phyloP scores from a whole-genome alignment of 1,140 invertebrate genomes.

The Drosophila willistoni region DNA sequence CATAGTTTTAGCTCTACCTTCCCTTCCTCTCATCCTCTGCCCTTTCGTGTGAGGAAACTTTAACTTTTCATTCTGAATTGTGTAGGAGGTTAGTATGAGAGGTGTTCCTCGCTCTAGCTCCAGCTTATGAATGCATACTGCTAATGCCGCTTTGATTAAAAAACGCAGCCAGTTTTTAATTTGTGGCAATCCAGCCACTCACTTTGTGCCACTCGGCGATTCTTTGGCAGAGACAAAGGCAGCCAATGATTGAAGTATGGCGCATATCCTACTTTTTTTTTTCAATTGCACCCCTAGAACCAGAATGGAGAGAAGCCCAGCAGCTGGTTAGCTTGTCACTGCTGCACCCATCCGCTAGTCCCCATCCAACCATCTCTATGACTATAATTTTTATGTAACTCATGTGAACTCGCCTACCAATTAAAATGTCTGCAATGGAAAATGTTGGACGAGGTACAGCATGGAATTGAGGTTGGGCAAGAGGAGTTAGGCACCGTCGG shows the following conservation, averaged over 20 bases:
- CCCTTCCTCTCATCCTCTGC: no score
- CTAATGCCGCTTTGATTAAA: conserved; percentile 81
- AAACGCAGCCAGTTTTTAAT: conserved; percentile 77
- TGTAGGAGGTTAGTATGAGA: conserved; percentile 28
- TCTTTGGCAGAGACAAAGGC: conserved; percentile 71
- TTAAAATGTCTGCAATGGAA: conserved; percentile 75
- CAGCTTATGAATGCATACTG: conserved; percentile 29
- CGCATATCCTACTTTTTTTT: conserved; percentile 59
- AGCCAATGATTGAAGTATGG: conserved; percentile 78
- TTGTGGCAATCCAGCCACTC: conserved; percentile 59
- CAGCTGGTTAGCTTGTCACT: conserved; percentile 43
- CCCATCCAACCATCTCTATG: conserved; percentile 46
- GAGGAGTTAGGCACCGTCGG: conserved; percentile 54
- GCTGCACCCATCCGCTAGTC: conserved; percentile 29
- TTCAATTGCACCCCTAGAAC: conserved; percentile 70
- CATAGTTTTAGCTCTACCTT: not conserved
- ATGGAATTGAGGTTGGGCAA: not conserved
- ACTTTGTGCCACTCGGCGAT: conserved; percentile 46
- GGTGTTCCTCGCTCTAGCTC: conserved; percentile 1
- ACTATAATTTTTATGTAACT: conserved; percentile 81
- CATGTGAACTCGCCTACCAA: conserved; percentile 78
- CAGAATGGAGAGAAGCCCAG: not conserved
- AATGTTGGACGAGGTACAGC: conserved; percentile 21
- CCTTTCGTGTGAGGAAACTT: not conserved
- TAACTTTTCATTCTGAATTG: not conserved